Percentiles rank a stretch among this genome's conserved stretches.
phyloP scores from a whole-genome alignment of 2,888 invertebrate genomes.

The Caenorhabditis afra region DNA sequence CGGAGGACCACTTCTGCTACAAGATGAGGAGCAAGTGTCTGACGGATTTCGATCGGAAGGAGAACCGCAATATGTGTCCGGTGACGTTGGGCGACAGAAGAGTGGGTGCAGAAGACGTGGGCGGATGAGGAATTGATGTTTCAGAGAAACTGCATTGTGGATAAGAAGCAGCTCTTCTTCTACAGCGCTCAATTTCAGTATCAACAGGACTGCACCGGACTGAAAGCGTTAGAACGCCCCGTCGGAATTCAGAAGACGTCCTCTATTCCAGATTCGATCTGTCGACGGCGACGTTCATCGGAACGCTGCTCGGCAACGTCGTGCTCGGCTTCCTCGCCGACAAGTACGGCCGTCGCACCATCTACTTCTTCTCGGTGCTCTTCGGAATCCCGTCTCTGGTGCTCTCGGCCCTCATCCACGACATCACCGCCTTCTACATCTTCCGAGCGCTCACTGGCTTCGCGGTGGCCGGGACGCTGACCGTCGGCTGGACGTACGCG shows the following conservation, averaged over 20 bases:
- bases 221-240: constrained; percentile 1
- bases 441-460: constrained; percentile 52
- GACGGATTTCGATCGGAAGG: constrained; percentile 45
- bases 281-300: constrained; percentile 49
- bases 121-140: constrained; percentile 1
- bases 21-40: constrained; percentile 49
- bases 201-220: constrained; percentile 45
- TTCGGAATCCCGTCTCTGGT: constrained; percentile 52
- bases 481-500: constrained; percentile 59
- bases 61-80: constrained; percentile 29
- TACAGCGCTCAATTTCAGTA: constrained; percentile 51
- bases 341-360: constrained; percentile 41
- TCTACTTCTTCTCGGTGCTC: constrained; percentile 44
- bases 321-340: constrained; percentile 51
- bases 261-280: constrained; percentile 18
- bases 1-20: constrained; percentile 42
- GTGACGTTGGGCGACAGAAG: neutral
- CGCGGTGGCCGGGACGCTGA: constrained; percentile 53
- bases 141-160: constrained; percentile 34
- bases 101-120: neutral
- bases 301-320: constrained; percentile 57
- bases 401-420: constrained; percentile 30
- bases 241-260: neutral
- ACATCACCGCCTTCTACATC: constrained; percentile 36
- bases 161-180: constrained; percentile 37